These are phyloP conservation scores for Rana temporaria DNA, from an alignment of 2,113 vertebrate species.

Conservation along the genomic window DNA sequence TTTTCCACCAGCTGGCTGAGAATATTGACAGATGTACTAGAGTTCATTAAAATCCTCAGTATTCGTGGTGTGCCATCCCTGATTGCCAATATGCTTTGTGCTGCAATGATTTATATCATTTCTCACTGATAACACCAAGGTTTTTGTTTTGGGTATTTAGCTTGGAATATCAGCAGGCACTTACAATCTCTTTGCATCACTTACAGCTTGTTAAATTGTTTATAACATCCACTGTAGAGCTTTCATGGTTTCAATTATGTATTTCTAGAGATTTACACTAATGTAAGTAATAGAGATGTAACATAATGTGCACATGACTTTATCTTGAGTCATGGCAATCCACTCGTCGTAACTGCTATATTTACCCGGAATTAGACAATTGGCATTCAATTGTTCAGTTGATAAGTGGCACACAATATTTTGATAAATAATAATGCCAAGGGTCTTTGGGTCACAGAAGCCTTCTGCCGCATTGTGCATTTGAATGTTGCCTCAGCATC, in stretches of 20 bases:
- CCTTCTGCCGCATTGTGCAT: no score
- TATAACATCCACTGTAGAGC: not conserved
- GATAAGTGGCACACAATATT: no score
- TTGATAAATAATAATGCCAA: no score
- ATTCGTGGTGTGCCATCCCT: not conserved
- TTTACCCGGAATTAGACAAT: no score
- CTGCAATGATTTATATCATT: not conserved
- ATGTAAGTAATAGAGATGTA: not conserved
- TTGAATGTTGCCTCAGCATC: no score
- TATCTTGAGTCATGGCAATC: not conserved
- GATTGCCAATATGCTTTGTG: not conserved
- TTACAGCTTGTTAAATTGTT: not conserved
- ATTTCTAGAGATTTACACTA: not conserved
- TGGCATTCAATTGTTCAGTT: no score
- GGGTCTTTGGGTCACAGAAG: no score
- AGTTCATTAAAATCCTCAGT: not conserved
- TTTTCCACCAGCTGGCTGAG: no score
- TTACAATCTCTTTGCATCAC: slow-evolving; percentile 1
- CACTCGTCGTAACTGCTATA: not conserved
- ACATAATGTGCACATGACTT: not conserved
- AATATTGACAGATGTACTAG: no score
- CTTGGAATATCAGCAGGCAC: not conserved
- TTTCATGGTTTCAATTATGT: not conserved
- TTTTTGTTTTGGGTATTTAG: not conserved
- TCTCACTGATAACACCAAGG: not conserved